A percentile compares a stretch with the other conserved stretches of the same genome.
Evolutionary conservation across 2,888 invertebrate species (phyloP).

Genomic region (Eledone cirrhosa): DNA sequence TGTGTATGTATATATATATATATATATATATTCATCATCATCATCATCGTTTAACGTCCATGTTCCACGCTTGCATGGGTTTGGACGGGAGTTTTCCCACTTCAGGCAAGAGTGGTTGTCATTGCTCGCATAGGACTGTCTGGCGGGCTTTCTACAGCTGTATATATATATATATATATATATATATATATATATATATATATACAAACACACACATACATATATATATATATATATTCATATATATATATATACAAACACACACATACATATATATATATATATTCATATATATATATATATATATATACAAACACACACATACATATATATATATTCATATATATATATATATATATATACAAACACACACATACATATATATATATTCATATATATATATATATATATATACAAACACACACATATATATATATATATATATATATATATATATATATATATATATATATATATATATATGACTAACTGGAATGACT

Average conservation of each 20-base stretch:
- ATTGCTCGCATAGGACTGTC: no score
- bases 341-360: background rate
- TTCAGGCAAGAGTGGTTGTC: no score
- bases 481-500: background rate
- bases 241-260: background rate
- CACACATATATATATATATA: no score
- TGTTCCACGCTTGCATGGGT: no score
- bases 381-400: no score
- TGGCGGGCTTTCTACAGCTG: no score
- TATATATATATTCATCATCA: no score
- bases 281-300: background rate
- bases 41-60: no score
- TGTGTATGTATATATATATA: no score
- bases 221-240: background rate
- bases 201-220: background rate
- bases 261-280: background rate
- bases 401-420: no score
- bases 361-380: no score
- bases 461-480: constrained; percentile 1
- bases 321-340: background rate
- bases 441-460: background rate
- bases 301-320: background rate
- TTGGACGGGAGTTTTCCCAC: no score
- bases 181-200: background rate
- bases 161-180: background rate